phyloP scores from a whole-genome alignment of 1,140 invertebrate genomes.

The Lucilia sericata region DNA sequence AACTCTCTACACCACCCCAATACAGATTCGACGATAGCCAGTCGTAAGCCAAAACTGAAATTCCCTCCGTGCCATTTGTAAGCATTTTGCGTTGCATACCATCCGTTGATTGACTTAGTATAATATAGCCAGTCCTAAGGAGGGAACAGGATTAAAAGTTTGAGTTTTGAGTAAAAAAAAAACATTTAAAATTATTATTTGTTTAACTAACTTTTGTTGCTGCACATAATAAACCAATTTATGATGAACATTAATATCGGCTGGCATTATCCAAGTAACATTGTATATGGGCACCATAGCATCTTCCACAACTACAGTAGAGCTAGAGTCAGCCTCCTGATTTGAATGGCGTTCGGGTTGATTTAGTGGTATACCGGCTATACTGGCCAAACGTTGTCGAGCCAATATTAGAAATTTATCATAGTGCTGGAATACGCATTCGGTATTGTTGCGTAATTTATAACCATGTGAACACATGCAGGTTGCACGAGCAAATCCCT shows the following conservation, averaged over 20 bases:
- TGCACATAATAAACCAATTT: constrained; percentile 75
- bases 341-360: constrained; percentile 53
- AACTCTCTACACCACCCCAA: constrained; percentile 74
- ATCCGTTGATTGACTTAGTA: constrained; percentile 84
- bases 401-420: constrained; percentile 75
- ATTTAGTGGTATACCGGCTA: constrained; percentile 73
- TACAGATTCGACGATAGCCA: constrained; percentile 85
- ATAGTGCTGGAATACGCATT: constrained; percentile 71
- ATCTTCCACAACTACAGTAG: constrained; percentile 60
- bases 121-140: constrained; percentile 68
- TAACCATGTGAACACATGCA: constrained; percentile 81
- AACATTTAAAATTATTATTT: neutral
- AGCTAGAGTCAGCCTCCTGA: constrained; percentile 52
- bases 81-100: constrained; percentile 74
- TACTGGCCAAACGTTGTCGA: constrained; percentile 74
- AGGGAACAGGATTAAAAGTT: neutral
- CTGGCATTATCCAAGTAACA: constrained; percentile 73
- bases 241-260: constrained; percentile 78
- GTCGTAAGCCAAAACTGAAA: constrained; percentile 76
- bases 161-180: neutral
- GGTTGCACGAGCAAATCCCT: constrained; percentile 70
- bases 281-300: constrained; percentile 77
- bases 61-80: constrained; percentile 64
- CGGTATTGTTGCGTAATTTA: constrained; percentile 70
- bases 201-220: constrained; percentile 44